These are phyloP conservation scores for Typhlomys cinereus DNA, from an alignment of 2,113 vertebrate species.

Conservation along the genomic window DNA sequence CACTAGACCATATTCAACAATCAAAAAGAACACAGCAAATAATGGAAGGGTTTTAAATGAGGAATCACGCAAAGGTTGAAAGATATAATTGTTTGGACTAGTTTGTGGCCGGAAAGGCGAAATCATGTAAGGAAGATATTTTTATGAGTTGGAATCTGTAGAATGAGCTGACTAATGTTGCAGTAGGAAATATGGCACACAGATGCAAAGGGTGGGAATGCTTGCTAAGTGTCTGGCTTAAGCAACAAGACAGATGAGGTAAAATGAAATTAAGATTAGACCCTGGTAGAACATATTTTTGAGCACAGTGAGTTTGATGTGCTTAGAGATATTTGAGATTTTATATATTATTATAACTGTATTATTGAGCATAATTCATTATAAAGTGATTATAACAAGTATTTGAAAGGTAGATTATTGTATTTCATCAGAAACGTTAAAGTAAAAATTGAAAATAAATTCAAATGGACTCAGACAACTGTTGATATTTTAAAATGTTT, in stretches of 20 bases:
- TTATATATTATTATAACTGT: neutral
- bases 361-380: neutral
- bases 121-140: neutral
- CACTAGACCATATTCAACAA: neutral
- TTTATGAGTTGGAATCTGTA: neutral
- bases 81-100: neutral
- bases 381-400: neutral
- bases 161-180: neutral
- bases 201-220: neutral
- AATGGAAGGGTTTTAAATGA: neutral
- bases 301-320: conserved; percentile 10
- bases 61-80: neutral
- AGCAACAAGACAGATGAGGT: neutral
- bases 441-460: neutral
- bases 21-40: neutral
- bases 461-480: neutral
- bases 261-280: neutral
- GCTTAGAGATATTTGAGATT: neutral
- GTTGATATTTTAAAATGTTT: neutral
- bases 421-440: neutral
- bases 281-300: neutral
- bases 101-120: neutral
- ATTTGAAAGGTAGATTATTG: neutral
- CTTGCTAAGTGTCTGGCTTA: neutral
- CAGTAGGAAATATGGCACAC: neutral